Percentiles rank a stretch among this genome's conserved stretches.
Evolutionary conservation across 2,797 vertebrate genomes (phyloP).

Genomic region (Gila robusta): DNA sequence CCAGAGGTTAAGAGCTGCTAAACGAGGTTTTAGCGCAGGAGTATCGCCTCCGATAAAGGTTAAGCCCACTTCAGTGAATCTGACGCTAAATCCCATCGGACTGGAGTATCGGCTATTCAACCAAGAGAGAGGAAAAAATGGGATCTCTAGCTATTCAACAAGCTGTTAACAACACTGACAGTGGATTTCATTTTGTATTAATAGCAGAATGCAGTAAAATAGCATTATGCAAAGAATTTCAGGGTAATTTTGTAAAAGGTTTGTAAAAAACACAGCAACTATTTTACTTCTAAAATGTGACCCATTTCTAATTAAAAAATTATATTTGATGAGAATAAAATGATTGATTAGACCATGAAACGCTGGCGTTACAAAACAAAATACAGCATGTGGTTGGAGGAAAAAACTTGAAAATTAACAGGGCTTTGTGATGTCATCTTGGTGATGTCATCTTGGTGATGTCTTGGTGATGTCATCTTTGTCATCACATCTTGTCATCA

Average conservation of each 20-base stretch:
- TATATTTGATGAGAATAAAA: neutral
- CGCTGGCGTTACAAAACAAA: neutral
- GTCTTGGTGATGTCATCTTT: no score
- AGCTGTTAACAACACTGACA: neutral
- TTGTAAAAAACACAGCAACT: neutral
- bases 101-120: constrained; percentile 36
- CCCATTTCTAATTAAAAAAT: neutral
- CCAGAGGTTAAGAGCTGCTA: constrained; percentile 55
- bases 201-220: no score
- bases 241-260: neutral
- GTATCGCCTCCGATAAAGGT: constrained; percentile 45
- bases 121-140: neutral
- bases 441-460: no score
- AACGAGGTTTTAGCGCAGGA: constrained; percentile 53
- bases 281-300: neutral
- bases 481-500: no score
- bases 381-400: neutral
- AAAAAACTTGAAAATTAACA: neutral
- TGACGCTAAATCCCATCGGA: constrained; percentile 27
- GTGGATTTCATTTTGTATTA: neutral
- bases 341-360: neutral
- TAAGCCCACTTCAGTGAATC: constrained; percentile 36
- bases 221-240: neutral
- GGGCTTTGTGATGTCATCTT: no score
- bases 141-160: neutral